Base-by-base conservation (phyloP, 1,140 invertebrate species). In the Panagrolaimus sp. region DNA sequence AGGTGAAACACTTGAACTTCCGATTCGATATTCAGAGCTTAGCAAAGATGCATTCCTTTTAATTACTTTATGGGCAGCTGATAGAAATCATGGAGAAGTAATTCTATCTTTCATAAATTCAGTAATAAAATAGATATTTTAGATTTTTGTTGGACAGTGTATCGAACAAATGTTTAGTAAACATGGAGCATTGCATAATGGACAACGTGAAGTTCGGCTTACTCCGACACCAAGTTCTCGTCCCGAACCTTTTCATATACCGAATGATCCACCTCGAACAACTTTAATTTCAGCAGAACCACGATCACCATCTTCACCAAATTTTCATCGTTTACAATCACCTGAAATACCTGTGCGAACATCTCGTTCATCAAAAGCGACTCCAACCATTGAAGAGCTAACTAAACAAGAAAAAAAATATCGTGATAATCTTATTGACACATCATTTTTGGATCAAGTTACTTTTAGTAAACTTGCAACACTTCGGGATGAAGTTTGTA, bases 1-100 rank as follows among this genome's bases (percentile, higher is more conserved):
- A 95, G 96, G 97, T 85, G 94, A 99, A 85, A 98, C 95, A 94
- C 86, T 98, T 8, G 89, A 88, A 5, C 84, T 98, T 67, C 95
- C 95, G 1, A 86, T 98, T 9, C 89, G 90, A 78, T 96, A 91
- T 84, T 91, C 90, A 81, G 93, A 98, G 83, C 84, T 98, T 38
- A 93, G 93, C 3, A 85, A 91, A 62, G 91, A 91, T 84, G 89
- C 95, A 11, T 87, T 91, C 68, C 84, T 98, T n/a, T 90, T 90
- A 14, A 87, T 98, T 74, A 96, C 92, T 14, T 88, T 98, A 44
- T 94, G 92, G 84, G 93, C 97, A 83, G 92, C 92, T 82, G 89
- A 90, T 65, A 91, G 92, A 0, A 90, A 92, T 1, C 89, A 89
- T 7, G 89, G 91, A 78, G 86, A 89, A 44, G 51, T 87, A 89